Evolutionary conservation across 2,888 invertebrate species (phyloP), one percentile per base, ranked within the genome.

Genomic region (Caenorhabditis sulstoni): DNA sequence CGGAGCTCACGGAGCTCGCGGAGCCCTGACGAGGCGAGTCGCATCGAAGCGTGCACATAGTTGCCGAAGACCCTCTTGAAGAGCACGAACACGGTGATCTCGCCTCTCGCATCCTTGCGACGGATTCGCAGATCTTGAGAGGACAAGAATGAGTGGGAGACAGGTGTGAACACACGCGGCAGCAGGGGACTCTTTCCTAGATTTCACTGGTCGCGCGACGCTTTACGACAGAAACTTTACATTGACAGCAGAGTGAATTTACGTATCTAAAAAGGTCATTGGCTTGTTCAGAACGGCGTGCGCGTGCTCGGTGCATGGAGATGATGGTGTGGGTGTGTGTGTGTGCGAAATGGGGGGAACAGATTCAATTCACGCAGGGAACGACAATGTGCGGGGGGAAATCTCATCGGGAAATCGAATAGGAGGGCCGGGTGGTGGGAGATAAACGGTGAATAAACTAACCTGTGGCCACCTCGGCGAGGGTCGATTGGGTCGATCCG

Each of bases 391-490:
- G 71, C 70, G 59, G 73, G 78, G 35, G 53, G 11, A 37, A n/a
- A 35, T 75, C 57, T 64, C 68, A 59, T n/a, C n/a, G n/a, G n/a
- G n/a, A n/a, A n/a, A n/a, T n/a, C 11, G 52, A 41, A 16, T 7
- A 18, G 8, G 41, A 14, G 11, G 47, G 45, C n/a, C n/a, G 61
- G 39, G 14, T 39, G 22, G 58, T 47, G 20, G 4, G 50, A 62
- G 61, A 58, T 16, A 23, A 70, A 61, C 11, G 2, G 41, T 41
- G 11, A 62, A 64, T 65, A 66, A 65, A 82, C 87, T 71, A 76
- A 89, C 89, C 89, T 75, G 84, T 83, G 18, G 85, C 84, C 20
- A 80, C 67, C 58, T 89, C 83, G 23, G 85, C 86, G 70, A 86
- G 74, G 3, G 77, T 84, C 8, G 73, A 71, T 29, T 77, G 66